Evolutionary conservation across 1,140 invertebrate genomes (phyloP), one percentile per base, ranked within the genome.

Genomic region (Tribolium castaneum): DNA sequence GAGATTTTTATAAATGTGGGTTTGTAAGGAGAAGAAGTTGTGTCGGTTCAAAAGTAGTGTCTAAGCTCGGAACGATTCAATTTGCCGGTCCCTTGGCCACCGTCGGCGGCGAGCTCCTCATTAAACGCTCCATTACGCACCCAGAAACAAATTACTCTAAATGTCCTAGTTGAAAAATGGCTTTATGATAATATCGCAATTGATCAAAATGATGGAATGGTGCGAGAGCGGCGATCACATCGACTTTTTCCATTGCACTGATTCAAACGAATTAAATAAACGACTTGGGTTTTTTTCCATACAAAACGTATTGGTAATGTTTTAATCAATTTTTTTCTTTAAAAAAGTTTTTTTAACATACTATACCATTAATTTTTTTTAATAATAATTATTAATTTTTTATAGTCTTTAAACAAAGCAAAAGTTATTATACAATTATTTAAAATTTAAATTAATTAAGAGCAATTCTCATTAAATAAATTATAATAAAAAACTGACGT

Each of bases 1-100:
- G 30, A 14, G n/a, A 35, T 66, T 66, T 12, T 66, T 66, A 14
- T 34, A 66, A 22, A 30, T 35, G 12, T 14, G 3, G 59, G 25
- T 66, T 35, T 66, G 59, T 35, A 35, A 39, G 25, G 50, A 25
- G 9, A 50, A 72, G 50, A 72, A 50, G 70, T 72, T 72, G 70
- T 72, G 50, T 72, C 50, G 50, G 70, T 51, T 19, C 7, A 14
- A 19, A 25, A 72, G 14, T 49, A 51, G 70, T 52, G 50, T 59
- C 52, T 75, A 75, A 75, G 51, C 72, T 75, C 13, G 72, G 77
- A 82, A 82, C 83, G 82, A 85, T 85, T 85, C 84, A 85, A 85
- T 85, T 85, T 85, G 83, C 84, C 84, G 84, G 81, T 84, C 84
- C 81, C 84, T 82, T 85, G 84, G 83, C 83, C 84, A 85, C 84